Conservation (phyloP, 2,113 vertebrate genomes). For the Rhinoptilus africanus region DNA sequence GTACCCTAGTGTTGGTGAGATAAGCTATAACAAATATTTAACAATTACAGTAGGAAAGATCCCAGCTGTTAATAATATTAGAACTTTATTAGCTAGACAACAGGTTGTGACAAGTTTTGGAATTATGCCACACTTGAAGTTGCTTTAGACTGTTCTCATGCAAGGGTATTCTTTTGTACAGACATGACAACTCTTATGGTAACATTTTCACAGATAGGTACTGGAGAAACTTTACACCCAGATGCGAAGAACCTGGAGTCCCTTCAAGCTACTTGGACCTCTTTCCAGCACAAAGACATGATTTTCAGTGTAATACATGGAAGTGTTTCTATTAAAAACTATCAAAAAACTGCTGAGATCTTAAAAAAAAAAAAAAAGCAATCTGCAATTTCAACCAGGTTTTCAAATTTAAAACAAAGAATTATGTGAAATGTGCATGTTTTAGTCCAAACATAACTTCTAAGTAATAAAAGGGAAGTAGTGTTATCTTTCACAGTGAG, state of each 20-base stretch:
- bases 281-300: not conserved
- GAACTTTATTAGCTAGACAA: not conserved
- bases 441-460: not conserved
- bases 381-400: not conserved
- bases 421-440: rapidly evolving
- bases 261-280: not conserved
- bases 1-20: not conserved
- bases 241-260: not conserved
- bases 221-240: not conserved
- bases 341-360: rapidly evolving
- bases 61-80: not conserved
- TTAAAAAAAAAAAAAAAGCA: not conserved
- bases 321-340: not conserved
- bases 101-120: not conserved
- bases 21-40: not conserved
- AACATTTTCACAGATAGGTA: not conserved
- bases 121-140: too few species aligned
- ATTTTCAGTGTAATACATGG: not conserved
- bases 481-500: not conserved
- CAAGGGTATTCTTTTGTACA: not conserved
- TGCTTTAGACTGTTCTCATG: not conserved
- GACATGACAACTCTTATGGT: not conserved
- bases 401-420: not conserved
- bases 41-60: not conserved
- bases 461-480: not conserved